These are phyloP conservation scores for Brienomyrus longianalis DNA, from an alignment of 2,113 vertebrate genomes.

Conservation along the genomic window DNA sequence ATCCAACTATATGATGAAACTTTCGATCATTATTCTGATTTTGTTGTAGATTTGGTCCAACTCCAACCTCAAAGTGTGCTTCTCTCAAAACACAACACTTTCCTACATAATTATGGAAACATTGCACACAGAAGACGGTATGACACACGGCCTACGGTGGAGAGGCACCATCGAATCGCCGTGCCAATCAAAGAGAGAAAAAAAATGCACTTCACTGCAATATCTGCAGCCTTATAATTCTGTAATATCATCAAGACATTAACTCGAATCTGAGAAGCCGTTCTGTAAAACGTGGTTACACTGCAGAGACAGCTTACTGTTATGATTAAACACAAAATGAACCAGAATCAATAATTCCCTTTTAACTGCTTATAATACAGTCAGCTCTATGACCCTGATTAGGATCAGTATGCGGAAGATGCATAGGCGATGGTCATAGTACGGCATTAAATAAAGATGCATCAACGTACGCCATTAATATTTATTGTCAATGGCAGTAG, in stretches of 20 bases:
- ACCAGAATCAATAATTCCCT: background rate
- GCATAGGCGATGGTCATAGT: background rate
- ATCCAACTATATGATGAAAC: background rate
- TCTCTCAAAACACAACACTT: background rate
- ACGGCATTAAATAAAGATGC: background rate
- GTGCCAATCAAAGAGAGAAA: background rate
- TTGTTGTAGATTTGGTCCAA: background rate
- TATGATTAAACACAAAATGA: background rate
- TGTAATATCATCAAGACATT: background rate
- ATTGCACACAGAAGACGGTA: background rate
- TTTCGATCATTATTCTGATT: background rate
- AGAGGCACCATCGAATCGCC: background rate
- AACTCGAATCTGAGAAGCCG: background rate
- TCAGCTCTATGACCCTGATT: background rate
- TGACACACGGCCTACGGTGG: background rate
- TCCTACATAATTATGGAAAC: background rate
- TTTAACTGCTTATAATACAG: background rate
- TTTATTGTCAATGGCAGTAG: background rate
- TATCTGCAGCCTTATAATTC: background rate
- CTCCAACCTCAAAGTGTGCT: background rate
- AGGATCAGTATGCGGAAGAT: background rate
- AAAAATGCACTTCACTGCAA: background rate
- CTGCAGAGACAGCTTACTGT: background rate
- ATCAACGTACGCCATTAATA: background rate
- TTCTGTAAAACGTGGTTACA: background rate